phyloP scores from a whole-genome alignment of 1,140 invertebrate species.

The Drosophila burlai region DNA sequence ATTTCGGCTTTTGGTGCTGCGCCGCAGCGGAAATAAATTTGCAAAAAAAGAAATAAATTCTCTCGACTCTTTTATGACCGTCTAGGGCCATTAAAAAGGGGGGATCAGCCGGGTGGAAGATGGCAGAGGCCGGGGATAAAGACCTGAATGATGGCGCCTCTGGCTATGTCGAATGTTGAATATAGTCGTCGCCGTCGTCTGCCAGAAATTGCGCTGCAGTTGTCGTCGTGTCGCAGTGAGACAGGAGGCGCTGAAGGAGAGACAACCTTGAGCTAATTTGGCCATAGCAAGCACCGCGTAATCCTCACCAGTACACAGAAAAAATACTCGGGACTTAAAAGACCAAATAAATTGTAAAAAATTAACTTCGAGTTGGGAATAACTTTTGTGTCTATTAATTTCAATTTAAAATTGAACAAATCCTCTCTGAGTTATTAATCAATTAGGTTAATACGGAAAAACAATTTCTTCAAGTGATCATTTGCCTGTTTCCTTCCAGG shows the following conservation, averaged over 20 bases:
- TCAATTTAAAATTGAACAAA: too few species aligned
- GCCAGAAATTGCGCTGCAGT: constrained; percentile 78
- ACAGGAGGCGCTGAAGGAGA: constrained; percentile 40
- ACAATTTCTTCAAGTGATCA: constrained; percentile 13
- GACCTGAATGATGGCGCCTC: constrained; percentile 69
- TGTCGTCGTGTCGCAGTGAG: constrained; percentile 46
- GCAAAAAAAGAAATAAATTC: constrained; percentile 69
- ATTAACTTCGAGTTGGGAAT: not conserved
- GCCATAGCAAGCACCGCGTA: constrained; percentile 25
- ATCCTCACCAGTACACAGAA: constrained; percentile 7
- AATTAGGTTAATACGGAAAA: not conserved
- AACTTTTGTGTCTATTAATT: not conserved
- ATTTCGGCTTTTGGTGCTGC: constrained; percentile 32
- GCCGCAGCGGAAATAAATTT: constrained; percentile 70
- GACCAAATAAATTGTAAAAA: too few species aligned
- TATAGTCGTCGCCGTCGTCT: constrained; percentile 36
- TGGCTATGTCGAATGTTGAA: constrained; percentile 41
- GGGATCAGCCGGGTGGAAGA: not conserved
- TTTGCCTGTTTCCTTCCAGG: constrained; percentile 55
- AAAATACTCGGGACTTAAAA: not conserved
- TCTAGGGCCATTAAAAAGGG: constrained; percentile 70
- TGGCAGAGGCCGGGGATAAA: constrained; percentile 37
- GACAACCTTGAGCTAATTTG: constrained; percentile 84
- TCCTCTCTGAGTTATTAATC: not conserved
- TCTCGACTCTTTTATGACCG: constrained; percentile 72